phyloP scores from a whole-genome alignment of 2,113 vertebrate genomes.

The Erpornis zantholeuca region DNA sequence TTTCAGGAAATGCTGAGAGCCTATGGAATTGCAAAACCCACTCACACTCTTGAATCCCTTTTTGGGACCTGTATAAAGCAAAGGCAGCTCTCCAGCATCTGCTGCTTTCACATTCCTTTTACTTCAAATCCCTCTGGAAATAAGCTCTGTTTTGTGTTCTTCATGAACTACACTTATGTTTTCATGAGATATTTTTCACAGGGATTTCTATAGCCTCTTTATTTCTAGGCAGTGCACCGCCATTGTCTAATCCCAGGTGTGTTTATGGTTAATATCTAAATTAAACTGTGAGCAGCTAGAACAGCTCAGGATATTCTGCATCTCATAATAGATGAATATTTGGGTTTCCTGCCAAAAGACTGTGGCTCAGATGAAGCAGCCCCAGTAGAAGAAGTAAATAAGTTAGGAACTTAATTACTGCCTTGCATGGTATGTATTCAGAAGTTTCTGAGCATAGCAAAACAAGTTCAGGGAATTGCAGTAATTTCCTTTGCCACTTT shows the following conservation, averaged over 20 bases:
- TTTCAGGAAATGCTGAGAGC: neutral
- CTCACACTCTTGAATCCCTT: neutral
- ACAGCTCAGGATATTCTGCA: neutral
- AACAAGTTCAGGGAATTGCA: conserved; percentile 40
- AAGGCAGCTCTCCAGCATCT: neutral
- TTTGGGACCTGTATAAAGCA: neutral
- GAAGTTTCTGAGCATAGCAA: conserved; percentile 15
- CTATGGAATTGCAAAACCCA: neutral
- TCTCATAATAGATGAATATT: neutral
- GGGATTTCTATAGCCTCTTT: neutral
- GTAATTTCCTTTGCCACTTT: conserved; percentile 43
- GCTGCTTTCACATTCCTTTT: neutral
- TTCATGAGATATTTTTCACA: neutral
- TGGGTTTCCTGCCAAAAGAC: neutral
- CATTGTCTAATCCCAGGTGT: neutral
- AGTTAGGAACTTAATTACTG: conserved; percentile 37
- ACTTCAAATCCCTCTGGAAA: neutral
- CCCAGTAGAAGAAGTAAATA: neutral
- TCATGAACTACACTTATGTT: neutral
- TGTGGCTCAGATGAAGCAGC: neutral
- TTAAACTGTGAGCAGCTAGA: neutral
- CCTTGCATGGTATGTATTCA: neutral
- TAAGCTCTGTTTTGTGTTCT: neutral
- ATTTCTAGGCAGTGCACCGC: neutral
- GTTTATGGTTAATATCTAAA: neutral